Evolutionary conservation across 2,113 vertebrate genomes (phyloP), one percentile per base, ranked within the genome.

Genomic region (Lipophrys pholis): DNA sequence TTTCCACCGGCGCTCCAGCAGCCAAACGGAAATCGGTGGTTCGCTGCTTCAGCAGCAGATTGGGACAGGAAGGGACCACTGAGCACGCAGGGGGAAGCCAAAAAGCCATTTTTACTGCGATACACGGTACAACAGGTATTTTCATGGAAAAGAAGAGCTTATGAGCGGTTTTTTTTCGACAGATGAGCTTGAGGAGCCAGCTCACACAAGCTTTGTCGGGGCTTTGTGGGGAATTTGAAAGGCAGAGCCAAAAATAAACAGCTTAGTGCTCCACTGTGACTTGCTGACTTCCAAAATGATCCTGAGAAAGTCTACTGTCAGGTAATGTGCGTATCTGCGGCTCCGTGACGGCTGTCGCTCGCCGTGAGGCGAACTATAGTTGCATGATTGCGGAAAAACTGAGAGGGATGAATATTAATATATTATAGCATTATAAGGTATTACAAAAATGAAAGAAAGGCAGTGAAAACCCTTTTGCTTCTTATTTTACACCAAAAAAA

Each of bases 231-330:
- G 63, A 75, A 85, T 49, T 65, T 69, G 55, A 84, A 73, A 85
- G 68, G 68, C 73, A 78, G 67, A 71, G 58, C 73, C 67, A 69
- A 84, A 78, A 85, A 84, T 87, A 87, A 78, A 84, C 70, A 74
- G 86, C 76, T 87, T 78, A 88, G 41, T 61, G 42, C 48, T 49
- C 7, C n/a, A 69, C 59, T 52, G 58, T 71, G 69, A 76, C 77
- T 63, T 76, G 48, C 64, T 79, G 72, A 80, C 69, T 73, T 71
- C 62, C n/a, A 61, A 72, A 68, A 63, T 42, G 65, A 68, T 73
- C 46, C 42, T 12, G 12, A 48, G n/a, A 61, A 11, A 35, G 53
- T 58, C 61, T 46, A 6, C 61, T 70, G 54, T 38, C 7, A 35
- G 21, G 35, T 15, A 11, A 17, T 43, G 49, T 41, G n/a, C 55